These are phyloP conservation scores for Avahi laniger DNA, from an alignment of 2,797 vertebrate genomes.

Conservation along the genomic window DNA sequence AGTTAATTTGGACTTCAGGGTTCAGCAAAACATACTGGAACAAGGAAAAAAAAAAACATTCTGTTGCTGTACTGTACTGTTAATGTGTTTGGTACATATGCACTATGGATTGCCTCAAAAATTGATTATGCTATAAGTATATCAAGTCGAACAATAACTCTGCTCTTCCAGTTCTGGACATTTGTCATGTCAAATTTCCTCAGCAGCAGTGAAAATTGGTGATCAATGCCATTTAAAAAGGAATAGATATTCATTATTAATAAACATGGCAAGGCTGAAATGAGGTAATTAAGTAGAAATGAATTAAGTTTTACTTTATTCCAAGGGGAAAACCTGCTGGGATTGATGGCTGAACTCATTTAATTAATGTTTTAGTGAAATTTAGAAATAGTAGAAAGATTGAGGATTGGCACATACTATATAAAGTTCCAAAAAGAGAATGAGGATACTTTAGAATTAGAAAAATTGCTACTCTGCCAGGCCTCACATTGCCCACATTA, in stretches of 20 bases:
- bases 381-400: conserved; percentile 56
- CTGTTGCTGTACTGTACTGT: conserved; percentile 68
- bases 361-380: conserved; percentile 65
- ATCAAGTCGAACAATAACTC: conserved; percentile 73
- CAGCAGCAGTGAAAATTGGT: conserved; percentile 63
- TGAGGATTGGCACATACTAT: neutral
- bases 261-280: conserved; percentile 70
- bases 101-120: conserved; percentile 79
- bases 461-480: neutral
- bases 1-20: conserved; percentile 66
- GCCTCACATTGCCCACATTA: neutral
- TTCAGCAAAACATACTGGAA: conserved; percentile 65
- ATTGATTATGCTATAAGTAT: conserved; percentile 77
- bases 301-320: conserved; percentile 59
- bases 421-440: conserved; percentile 28
- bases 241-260: conserved; percentile 78
- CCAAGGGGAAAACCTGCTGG: conserved; percentile 16
- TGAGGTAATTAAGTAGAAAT: conserved; percentile 75
- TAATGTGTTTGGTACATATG: conserved; percentile 75
- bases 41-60: neutral
- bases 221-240: conserved; percentile 75
- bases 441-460: conserved; percentile 2
- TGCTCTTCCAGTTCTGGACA: conserved; percentile 63
- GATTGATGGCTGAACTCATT: conserved; percentile 64
- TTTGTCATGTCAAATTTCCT: conserved; percentile 74